These are phyloP conservation scores for Octopus sinensis DNA, from an alignment of 1,140 invertebrate genomes.

Conservation along the genomic window DNA sequence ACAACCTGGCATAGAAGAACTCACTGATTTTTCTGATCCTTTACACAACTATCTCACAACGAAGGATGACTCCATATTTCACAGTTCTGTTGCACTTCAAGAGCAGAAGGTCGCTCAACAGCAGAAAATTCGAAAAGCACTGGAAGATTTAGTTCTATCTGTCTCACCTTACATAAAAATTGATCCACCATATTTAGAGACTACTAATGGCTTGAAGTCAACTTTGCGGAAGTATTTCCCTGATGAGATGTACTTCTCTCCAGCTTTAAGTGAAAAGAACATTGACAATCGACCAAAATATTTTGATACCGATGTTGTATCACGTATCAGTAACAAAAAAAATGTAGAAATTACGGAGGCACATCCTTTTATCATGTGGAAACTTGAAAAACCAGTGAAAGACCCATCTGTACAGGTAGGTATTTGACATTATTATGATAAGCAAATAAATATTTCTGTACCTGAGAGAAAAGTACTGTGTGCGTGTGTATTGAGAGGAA, in stretches of 20 bases:
- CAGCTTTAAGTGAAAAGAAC: conserved; percentile 47
- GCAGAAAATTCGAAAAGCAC: conserved; percentile 69
- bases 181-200: conserved; percentile 83
- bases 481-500: too few relatives aligned
- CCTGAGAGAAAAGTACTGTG: too few relatives aligned
- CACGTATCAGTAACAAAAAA: conserved; percentile 18
- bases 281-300: conserved; percentile 27
- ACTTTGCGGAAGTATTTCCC: conserved; percentile 75
- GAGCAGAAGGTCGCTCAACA: conserved; percentile 39
- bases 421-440: neutral
- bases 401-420: conserved; percentile 42
- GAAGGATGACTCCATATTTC: conserved; percentile 54
- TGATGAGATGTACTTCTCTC: conserved; percentile 75
- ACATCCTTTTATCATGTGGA: conserved; percentile 73
- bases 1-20: conserved; percentile 26
- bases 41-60: conserved; percentile 52
- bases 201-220: conserved; percentile 76
- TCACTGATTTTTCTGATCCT: conserved; percentile 57
- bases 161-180: conserved; percentile 84
- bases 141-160: conserved; percentile 75
- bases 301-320: conserved; percentile 26
- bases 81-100: conserved; percentile 34
- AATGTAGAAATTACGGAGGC: conserved; percentile 46
- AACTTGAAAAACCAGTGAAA: conserved; percentile 66
- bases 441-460: too few relatives aligned